A percentile compares a stretch with the other conserved stretches of the same genome.
Evolutionary conservation across 2,113 vertebrate genomes (phyloP).

Genomic region (Corvus cornix): DNA sequence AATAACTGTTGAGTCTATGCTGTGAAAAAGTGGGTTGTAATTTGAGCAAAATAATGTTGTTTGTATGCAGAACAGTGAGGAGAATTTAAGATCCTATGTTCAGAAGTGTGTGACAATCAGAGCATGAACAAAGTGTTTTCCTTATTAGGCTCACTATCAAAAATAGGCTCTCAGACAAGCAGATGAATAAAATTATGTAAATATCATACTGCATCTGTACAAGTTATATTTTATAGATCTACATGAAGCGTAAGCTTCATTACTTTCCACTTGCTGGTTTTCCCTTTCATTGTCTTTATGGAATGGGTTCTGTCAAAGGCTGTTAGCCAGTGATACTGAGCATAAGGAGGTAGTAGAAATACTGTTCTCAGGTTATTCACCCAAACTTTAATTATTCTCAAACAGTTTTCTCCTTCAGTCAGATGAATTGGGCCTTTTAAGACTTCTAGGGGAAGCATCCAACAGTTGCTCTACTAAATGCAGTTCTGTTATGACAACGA

Average conservation of each 20-base stretch:
- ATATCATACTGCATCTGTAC: not conserved
- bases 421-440: not conserved
- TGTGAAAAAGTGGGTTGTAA: not conserved
- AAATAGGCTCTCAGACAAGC: not conserved
- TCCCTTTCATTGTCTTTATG: fast-evolving
- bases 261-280: not conserved
- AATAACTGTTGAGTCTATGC: not conserved
- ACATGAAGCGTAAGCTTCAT: not conserved
- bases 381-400: not conserved
- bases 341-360: not conserved
- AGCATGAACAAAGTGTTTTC: not conserved
- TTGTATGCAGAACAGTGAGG: not conserved
- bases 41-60: not conserved
- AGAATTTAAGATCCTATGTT: not conserved
- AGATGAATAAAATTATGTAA: not conserved
- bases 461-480: not conserved
- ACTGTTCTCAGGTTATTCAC: not conserved
- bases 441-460: not conserved
- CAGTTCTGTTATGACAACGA: not conserved
- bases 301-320: not conserved
- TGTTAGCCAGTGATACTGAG: not conserved
- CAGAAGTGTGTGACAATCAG: not conserved
- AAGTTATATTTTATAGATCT: not conserved
- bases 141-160: not conserved
- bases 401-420: not conserved